Evolutionary conservation across 2,797 vertebrate species (phyloP).

Genomic region (Morus bassanus): DNA sequence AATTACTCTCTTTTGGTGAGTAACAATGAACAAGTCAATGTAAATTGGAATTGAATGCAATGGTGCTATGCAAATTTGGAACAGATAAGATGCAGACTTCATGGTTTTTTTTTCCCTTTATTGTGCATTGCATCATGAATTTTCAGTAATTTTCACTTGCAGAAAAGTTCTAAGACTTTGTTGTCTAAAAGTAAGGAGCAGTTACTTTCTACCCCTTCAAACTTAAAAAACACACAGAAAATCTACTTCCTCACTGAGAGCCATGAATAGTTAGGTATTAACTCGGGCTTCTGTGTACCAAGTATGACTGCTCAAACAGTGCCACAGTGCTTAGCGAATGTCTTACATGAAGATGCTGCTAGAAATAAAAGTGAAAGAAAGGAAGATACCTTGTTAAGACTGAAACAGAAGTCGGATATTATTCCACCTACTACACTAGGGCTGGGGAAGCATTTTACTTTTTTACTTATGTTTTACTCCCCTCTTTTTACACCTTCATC

Average conservation of each 20-base stretch:
- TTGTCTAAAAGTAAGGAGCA: not conserved
- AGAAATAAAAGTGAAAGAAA: not conserved
- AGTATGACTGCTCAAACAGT: not conserved
- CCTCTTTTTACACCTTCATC: not conserved
- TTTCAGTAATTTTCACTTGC: not conserved
- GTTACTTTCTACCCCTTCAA: not conserved
- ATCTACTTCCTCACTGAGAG: not conserved
- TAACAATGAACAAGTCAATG: not conserved
- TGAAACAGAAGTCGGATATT: not conserved
- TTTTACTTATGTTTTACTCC: not conserved
- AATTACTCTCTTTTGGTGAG: not conserved
- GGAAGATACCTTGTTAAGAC: not conserved
- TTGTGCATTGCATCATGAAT: not conserved
- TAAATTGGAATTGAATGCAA: not conserved
- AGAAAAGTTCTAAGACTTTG: not conserved
- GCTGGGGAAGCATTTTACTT: not conserved
- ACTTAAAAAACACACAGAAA: not conserved
- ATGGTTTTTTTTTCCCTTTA: not conserved
- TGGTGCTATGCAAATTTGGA: not conserved
- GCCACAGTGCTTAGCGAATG: not conserved
- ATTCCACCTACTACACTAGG: not conserved
- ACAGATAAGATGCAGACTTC: not conserved
- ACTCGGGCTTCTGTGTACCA: not conserved
- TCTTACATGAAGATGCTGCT: not conserved
- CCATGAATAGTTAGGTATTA: not conserved